Base-by-base conservation (phyloP, 2,888 invertebrate species). In the Cryptus viduatorius region DNA sequence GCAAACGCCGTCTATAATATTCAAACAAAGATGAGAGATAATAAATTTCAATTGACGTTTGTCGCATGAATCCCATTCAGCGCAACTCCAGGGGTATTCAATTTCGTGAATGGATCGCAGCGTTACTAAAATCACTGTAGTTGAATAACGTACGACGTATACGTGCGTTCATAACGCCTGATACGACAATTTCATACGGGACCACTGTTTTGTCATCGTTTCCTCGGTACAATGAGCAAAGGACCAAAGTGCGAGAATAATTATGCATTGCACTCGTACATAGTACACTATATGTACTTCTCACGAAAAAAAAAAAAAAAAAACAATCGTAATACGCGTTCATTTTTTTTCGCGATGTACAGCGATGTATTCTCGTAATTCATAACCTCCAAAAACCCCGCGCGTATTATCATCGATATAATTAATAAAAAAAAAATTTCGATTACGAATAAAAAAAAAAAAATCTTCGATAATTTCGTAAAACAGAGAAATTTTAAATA, bases 41-140 rank as follows among this genome's bases (percentile, higher is more conserved):
- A 84, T 78, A 84, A 84, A 84, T 81, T 84, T 68, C 80, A 81
- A 84, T 84, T 81, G 80, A 64, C 77, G 24, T 59, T 59, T 4
- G 19, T 14, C 67, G 61, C 37, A 44, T 19, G 77, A 69, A 48
- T 78, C 19, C 50, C 80, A 80, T 84, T 84, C 83, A 80, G 12
- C 80, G 73, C 61, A 8, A 37, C 56, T 75, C 48, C 68, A 10
- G n/a, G 44, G 50, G 42, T 76, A 84, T 84, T 80, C 73, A 84
- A 56, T 73, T 73, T 73, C 37, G 50, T 84, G 56, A 81, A 84
- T 84, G 77, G 77, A 19, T 59, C 37, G 78, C 42, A 44, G 37
- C 48, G 44, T 76, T 48, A 64, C 72, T 75, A 14, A 69, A 68
- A 73, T 50, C 44, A 46, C 53, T 53, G 56, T 14, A 64, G 53